phyloP scores from a whole-genome alignment of 2,113 vertebrate genomes.

The Eretmochelys imbricata region DNA sequence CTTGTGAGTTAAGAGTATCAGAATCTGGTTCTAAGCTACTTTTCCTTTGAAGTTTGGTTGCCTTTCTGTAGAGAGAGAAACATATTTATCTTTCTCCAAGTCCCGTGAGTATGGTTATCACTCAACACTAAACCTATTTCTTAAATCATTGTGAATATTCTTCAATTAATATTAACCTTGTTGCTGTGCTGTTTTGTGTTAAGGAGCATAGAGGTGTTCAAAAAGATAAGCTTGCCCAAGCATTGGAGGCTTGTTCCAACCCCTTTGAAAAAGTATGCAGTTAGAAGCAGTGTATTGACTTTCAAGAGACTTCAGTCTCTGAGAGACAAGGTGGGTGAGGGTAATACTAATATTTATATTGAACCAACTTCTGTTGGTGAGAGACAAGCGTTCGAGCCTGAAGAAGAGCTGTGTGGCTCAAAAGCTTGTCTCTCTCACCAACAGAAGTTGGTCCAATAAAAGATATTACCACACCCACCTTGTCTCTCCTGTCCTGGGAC shows the following conservation, averaged over 20 bases:
- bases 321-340: neutral
- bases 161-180: fast-evolving
- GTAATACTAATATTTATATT: too few relatives aligned
- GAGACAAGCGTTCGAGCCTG: neutral
- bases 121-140: neutral
- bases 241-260: neutral
- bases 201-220: neutral
- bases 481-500: neutral
- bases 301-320: neutral
- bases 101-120: fast-evolving
- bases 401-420: neutral
- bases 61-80: neutral
- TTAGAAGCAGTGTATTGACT: fast-evolving
- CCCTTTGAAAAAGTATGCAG: neutral
- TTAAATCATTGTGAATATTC: neutral
- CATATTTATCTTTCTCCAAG: neutral
- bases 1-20: neutral
- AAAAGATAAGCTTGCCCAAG: fast-evolving
- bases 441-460: neutral
- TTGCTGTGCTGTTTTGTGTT: fast-evolving
- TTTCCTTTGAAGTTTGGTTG: neutral
- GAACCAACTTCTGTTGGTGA: too few relatives aligned
- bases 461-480: neutral
- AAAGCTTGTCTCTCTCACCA: neutral
- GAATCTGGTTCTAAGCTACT: neutral